Evolutionary conservation across 2,888 invertebrate genomes (phyloP).

Genomic region (Drosophila neotestacea): DNA sequence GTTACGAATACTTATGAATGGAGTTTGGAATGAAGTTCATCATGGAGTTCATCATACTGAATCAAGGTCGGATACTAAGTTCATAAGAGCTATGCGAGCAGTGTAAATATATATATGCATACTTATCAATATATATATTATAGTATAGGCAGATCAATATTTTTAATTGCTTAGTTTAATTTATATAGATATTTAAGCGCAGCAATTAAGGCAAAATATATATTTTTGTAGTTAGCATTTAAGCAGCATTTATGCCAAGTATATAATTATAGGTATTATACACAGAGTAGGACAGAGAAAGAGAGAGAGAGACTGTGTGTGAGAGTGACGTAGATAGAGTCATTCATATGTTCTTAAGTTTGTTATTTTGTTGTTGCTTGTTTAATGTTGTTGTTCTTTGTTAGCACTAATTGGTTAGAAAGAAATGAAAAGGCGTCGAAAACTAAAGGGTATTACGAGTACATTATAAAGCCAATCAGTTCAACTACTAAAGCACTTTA

Average conservation of each 20-base stretch:
- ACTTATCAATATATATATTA: conserved; percentile 14
- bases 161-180: neutral
- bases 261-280: conserved; percentile 14
- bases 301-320: neutral
- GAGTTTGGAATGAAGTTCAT: conserved; percentile 4
- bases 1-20: conserved; percentile 9
- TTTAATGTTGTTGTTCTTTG: conserved; percentile 9
- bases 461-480: conserved; percentile 66
- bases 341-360: conserved; percentile 1
- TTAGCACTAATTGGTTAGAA: conserved; percentile 45
- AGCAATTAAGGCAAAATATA: conserved; percentile 18
- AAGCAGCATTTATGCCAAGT: conserved; percentile 26
- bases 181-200: conserved; percentile 17
- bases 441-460: conserved; percentile 45
- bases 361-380: neutral
- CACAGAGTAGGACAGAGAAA: conserved; percentile 6
- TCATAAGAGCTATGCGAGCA: conserved; percentile 8
- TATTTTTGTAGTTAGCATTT: conserved; percentile 12
- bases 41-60: neutral
- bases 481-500: conserved; percentile 68
- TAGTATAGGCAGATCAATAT: conserved; percentile 13
- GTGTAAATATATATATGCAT: conserved; percentile 8
- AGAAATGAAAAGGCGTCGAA: conserved; percentile 44
- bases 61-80: conserved; percentile 3
- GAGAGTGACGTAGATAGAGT: neutral